Evolutionary conservation across 2,797 vertebrate genomes (phyloP), one percentile per base, ranked within the genome.

Genomic region (Enteromius treurensis): DNA sequence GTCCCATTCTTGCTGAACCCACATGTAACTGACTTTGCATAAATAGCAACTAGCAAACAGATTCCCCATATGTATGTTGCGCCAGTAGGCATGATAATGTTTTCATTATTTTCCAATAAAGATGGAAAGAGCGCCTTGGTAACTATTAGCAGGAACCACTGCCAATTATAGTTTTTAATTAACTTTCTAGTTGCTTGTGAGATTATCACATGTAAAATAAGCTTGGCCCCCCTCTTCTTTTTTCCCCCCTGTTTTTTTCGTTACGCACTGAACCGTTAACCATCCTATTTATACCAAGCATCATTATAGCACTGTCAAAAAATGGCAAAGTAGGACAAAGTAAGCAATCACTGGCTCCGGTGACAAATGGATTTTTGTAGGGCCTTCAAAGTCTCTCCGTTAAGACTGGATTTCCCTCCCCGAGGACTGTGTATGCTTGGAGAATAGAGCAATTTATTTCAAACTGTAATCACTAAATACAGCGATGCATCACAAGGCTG

Each of bases 91-190:
- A 88, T 89, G 91, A 92, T 94, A 91, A 93, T 93, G 91, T 93
- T 94, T 93, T 93, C 92, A 90, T 90, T 91, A 92, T 91, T 87
- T 91, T 91, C 85, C 85, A 90, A 91, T 92, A 93, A 92, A 93
- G 91, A 91, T 89, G 89, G 88, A 89, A 92, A 90, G 88, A 92
- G 93, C 88, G 89, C 91, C 91, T 91, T 91, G 86, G 89, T 91
- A 91, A 93, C 93, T 93, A 93, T 94, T 93, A 95, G 93, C 90
- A 92, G 91, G 88, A 92, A 92, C 92, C 93, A 92, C 89, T 93
- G 92, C 92, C 95, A 96, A 95, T 96, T 96, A 95, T 94, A 94
- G 92, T 93, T 95, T 95, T 95, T 95, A 95, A 96, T 96, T 95
- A 95, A 96, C 93, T 95, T 95, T 93, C 91, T 93, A 92, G 92